Conservation (phyloP, 1,140 invertebrate species). For the Amyelois transitella region DNA sequence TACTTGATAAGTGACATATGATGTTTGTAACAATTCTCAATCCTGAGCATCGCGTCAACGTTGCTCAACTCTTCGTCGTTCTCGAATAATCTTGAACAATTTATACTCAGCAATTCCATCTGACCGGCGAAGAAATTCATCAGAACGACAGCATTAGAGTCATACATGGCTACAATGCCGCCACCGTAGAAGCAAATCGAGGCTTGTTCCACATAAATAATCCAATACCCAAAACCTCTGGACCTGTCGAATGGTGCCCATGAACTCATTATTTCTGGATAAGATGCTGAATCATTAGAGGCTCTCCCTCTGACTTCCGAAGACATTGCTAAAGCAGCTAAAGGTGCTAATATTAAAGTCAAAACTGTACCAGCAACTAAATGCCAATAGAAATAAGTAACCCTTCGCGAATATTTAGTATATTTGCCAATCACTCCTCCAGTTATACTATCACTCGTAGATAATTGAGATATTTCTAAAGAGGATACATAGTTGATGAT, state of each 20-base stretch:
- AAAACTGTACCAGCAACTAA: conserved; percentile 44
- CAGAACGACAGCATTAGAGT: conserved; percentile 46
- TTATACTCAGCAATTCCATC: conserved; percentile 35
- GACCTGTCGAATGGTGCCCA: conserved; percentile 35
- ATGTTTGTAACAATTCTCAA: conserved; percentile 44
- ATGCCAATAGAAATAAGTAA: conserved; percentile 52
- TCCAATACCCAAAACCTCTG: conserved; percentile 35
- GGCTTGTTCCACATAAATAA: conserved; percentile 28
- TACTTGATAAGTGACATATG: conserved; percentile 45
- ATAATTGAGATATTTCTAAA: conserved; percentile 36
- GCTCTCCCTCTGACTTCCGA: conserved; percentile 19
- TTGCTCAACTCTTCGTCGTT: conserved; percentile 17
- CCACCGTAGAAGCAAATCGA: conserved; percentile 50
- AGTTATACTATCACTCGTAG: conserved; percentile 21
- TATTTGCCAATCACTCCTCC: conserved; percentile 33
- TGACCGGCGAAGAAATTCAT: conserved; percentile 60
- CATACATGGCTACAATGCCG: conserved; percentile 49
- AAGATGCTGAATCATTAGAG: conserved; percentile 28
- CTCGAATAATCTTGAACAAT: conserved; percentile 42
- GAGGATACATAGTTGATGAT: conserved; percentile 40
- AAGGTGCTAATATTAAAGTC: conserved; percentile 48
- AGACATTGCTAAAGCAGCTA: conserved; percentile 34
- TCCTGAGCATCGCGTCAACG: conserved; percentile 24
- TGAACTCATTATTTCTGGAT: conserved; percentile 50
- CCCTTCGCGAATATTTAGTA: conserved; percentile 43